These are phyloP conservation scores for Rissa tridactyla DNA, from an alignment of 2,113 vertebrate genomes.

Conservation along the genomic window DNA sequence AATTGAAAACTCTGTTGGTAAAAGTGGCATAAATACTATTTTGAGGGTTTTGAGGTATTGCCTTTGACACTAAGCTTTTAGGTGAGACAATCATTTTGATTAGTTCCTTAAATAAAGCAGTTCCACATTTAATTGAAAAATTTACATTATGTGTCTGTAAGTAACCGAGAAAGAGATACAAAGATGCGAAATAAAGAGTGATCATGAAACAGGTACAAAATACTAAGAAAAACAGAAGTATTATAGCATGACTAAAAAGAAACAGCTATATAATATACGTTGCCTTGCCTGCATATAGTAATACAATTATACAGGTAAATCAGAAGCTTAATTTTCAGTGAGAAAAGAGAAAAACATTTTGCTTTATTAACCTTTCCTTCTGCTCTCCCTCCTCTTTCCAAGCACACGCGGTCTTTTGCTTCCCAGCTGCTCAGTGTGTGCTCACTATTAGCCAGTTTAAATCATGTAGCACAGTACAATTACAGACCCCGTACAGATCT, in stretches of 20 bases:
- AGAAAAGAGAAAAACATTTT: background rate
- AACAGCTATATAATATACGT: background rate
- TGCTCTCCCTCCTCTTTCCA: background rate
- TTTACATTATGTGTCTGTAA: background rate
- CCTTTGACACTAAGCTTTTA: background rate
- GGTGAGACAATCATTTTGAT: background rate
- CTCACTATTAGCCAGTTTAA: slow-evolving; percentile 34
- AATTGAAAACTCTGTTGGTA: background rate
- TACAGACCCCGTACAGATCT: slow-evolving; percentile 39
- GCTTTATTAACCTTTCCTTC: slow-evolving; percentile 14
- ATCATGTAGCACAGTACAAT: slow-evolving; percentile 1
- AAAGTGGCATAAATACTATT: background rate
- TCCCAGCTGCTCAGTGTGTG: slow-evolving; percentile 31
- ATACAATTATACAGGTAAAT: background rate
- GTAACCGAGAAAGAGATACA: background rate
- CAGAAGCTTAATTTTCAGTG: background rate
- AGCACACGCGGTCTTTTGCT: background rate
- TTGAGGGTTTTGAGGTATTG: background rate
- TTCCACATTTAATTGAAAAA: background rate
- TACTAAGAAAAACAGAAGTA: background rate
- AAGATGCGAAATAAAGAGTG: background rate
- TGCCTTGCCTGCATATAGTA: background rate
- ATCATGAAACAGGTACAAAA: background rate
- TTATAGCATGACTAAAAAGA: background rate
- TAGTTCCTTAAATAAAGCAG: background rate